A percentile compares a stretch with the other conserved stretches of the same genome.
phyloP scores from a whole-genome alignment of 1,140 invertebrate genomes.

The Hylaeus volcanicus region DNA sequence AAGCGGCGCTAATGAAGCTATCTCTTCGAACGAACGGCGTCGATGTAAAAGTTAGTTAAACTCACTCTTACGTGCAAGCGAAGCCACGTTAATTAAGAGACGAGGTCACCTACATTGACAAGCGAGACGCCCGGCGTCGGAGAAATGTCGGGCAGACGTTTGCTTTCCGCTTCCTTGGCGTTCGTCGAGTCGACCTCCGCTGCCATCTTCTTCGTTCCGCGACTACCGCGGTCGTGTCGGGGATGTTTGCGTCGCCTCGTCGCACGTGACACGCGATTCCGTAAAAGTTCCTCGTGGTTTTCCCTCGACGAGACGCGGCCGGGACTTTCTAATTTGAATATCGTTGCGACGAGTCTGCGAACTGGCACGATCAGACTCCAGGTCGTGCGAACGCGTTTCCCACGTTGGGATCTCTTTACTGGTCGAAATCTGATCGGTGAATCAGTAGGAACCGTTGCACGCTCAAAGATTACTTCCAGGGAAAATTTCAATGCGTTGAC shows the following conservation, averaged over 20 bases:
- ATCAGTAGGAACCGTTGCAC: no score
- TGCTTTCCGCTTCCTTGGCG: conserved; percentile 39
- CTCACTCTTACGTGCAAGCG: conserved; percentile 53
- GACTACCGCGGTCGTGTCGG: not conserved
- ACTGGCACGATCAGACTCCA: not conserved
- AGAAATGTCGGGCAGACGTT: conserved; percentile 66
- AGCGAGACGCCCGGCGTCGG: conserved; percentile 41
- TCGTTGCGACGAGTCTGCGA: not conserved
- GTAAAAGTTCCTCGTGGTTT: not conserved
- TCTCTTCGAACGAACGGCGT: conserved; percentile 50
- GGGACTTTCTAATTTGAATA: conserved; percentile 35
- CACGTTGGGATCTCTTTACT: not conserved
- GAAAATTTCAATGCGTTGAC: no score
- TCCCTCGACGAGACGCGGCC: no score
- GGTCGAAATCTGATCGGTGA: not conserved
- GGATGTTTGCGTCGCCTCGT: not conserved
- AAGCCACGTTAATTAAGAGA: conserved; percentile 74
- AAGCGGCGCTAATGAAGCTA: conserved; percentile 75
- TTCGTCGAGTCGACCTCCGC: not conserved
- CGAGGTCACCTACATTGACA: conserved; percentile 75
- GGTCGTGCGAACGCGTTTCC: not conserved
- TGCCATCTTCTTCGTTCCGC: not conserved
- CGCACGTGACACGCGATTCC: not conserved
- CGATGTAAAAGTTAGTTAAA: conserved; percentile 75
- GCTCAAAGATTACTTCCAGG: no score